phyloP scores from a whole-genome alignment of 2,797 vertebrate genomes.

The Fistularia commersonii region DNA sequence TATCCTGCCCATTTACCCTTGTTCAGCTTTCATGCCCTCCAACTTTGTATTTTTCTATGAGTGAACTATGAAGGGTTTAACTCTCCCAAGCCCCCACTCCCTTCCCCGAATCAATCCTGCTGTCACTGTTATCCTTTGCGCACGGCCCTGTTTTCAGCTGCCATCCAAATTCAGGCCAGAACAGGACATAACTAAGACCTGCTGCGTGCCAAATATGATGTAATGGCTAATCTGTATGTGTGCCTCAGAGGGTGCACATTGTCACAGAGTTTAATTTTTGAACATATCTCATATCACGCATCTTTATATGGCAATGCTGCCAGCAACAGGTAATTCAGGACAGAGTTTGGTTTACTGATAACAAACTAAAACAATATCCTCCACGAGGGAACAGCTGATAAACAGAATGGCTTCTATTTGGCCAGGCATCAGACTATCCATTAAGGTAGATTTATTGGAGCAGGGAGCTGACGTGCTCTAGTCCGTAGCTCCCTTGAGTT shows the following conservation, averaged over 20 bases:
- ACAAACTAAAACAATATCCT: slow-evolving; percentile 16
- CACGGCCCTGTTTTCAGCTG: slow-evolving; percentile 48
- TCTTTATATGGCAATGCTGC: slow-evolving; percentile 24
- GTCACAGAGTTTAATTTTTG: slow-evolving; percentile 23
- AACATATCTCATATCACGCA: slow-evolving; percentile 10
- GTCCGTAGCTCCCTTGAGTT: slow-evolving; percentile 20
- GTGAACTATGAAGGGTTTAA: too few species aligned
- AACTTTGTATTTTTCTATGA: not conserved
- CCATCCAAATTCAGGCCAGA: slow-evolving; percentile 61
- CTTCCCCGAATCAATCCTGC: slow-evolving; percentile 6
- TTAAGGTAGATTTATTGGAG: slow-evolving; percentile 45
- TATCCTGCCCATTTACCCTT: not conserved
- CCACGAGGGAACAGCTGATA: slow-evolving; percentile 9
- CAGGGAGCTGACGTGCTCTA: slow-evolving; percentile 23
- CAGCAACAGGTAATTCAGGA: slow-evolving; percentile 29
- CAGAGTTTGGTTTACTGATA: slow-evolving; percentile 20
- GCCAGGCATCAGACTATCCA: slow-evolving; percentile 29
- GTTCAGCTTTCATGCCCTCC: slow-evolving; percentile 1
- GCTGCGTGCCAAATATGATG: slow-evolving; percentile 69
- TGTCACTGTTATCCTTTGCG: too few species aligned
- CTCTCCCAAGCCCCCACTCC: not conserved
- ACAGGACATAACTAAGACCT: slow-evolving; percentile 63
- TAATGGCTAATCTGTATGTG: slow-evolving; percentile 52
- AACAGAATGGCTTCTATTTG: slow-evolving; percentile 33
- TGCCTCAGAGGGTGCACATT: slow-evolving; percentile 15